Percentiles rank a stretch among this genome's conserved stretches.
phyloP scores from a whole-genome alignment of 2,888 invertebrate genomes.

The Agapostemon virescens region DNA sequence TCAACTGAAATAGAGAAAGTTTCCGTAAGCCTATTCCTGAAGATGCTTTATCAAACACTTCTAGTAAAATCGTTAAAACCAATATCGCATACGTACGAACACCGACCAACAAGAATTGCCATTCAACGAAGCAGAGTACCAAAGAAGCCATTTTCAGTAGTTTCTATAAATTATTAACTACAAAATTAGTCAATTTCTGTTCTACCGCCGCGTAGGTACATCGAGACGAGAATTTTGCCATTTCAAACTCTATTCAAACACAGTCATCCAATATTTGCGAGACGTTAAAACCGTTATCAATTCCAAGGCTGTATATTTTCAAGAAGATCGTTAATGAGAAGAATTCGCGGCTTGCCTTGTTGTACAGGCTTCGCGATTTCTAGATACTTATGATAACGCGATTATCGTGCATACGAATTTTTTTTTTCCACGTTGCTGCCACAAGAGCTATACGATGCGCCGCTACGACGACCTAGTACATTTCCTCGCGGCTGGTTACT shows the following conservation, averaged over 20 bases:
- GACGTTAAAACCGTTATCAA: constrained; percentile 7
- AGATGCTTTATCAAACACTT: not conserved
- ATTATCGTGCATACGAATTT: constrained; percentile 23
- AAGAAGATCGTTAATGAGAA: not conserved
- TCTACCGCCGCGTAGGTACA: too few species aligned
- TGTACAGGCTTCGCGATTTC: not conserved
- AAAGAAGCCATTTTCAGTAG: too few species aligned
- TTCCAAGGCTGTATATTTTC: not conserved
- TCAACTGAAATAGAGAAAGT: too few species aligned
- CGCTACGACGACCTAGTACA: constrained; percentile 41
- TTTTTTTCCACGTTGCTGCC: not conserved
- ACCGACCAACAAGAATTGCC: not conserved
- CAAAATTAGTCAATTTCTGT: not conserved
- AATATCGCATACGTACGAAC: not conserved
- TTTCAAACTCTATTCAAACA: not conserved
- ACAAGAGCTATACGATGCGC: constrained; percentile 1
- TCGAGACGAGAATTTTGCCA: not conserved
- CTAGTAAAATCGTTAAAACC: not conserved
- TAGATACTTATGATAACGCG: constrained; percentile 31
- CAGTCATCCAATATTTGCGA: not conserved
- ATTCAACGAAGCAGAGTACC: too few species aligned
- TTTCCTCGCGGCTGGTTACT: constrained; percentile 63
- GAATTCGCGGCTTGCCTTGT: not conserved
- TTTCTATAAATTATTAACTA: too few species aligned
- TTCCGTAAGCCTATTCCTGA: too few species aligned